Percentiles rank a stretch among this genome's conserved stretches.
phyloP scores from a whole-genome alignment of 2,888 invertebrate species.

The Xiphydria camelus region DNA sequence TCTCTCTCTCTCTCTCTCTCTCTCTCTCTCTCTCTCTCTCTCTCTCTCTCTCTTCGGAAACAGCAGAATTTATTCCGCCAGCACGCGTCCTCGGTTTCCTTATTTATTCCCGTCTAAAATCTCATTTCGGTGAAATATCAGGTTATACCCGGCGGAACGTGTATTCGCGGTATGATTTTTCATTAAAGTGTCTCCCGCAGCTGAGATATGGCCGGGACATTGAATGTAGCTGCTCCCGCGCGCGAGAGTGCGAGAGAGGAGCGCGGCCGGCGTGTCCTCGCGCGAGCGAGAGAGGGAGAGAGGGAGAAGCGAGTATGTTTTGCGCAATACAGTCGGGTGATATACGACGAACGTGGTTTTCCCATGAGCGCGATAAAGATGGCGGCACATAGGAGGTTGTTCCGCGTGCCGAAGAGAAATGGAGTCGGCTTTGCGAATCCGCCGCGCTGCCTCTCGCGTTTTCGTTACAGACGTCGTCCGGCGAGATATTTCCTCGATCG shows the following conservation, averaged over 20 bases:
- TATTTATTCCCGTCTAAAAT: constrained; percentile 55
- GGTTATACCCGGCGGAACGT: constrained; percentile 42
- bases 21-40: no score
- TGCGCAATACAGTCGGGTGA: constrained; percentile 47
- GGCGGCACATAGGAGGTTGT: constrained; percentile 18
- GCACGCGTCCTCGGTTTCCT: constrained; percentile 25
- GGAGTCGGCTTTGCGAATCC: constrained; percentile 10
- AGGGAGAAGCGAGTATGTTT: constrained; percentile 30
- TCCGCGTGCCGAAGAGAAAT: constrained; percentile 31
- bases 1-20: no score
- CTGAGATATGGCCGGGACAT: constrained; percentile 55
- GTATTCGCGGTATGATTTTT: constrained; percentile 55
- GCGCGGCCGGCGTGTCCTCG: constrained; percentile 12
- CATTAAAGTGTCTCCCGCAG: constrained; percentile 54
- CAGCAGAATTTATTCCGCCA: background rate
- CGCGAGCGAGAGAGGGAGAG: constrained; percentile 13
- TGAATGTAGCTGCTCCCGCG: constrained; percentile 50
- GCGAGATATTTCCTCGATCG: background rate
- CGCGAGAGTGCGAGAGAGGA: constrained; percentile 1
- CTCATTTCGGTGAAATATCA: constrained; percentile 51
- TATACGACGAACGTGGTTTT: constrained; percentile 42
- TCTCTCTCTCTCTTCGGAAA: no score
- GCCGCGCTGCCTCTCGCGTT: background rate
- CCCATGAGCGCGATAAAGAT: constrained; percentile 54
- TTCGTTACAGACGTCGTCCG: background rate